A percentile compares a stretch with the other conserved stretches of the same genome.
Evolutionary conservation across 92 coral and sea anemone species (phyloP).

Genomic region (Anthopleura xanthogrammica): DNA sequence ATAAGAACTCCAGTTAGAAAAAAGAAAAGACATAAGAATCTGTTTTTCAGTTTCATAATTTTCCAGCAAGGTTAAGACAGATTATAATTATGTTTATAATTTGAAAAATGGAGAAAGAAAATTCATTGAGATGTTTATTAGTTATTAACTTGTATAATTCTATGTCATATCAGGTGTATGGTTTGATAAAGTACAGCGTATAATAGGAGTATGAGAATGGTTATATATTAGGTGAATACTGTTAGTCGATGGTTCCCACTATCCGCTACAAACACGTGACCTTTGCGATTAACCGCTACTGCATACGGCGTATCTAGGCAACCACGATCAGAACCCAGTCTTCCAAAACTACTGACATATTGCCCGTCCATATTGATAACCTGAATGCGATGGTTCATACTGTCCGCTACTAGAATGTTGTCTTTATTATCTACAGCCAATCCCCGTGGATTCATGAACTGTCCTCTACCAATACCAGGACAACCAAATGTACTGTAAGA

Average conservation of each 20-base stretch:
- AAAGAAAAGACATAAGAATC: no score
- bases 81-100: no score
- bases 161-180: no score
- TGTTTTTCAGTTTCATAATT: no score
- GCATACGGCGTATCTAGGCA: constrained; percentile 88
- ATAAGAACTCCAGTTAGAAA: no score
- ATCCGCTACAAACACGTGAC: constrained; percentile 89
- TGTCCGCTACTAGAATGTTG: constrained; percentile 80
- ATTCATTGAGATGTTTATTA: no score
- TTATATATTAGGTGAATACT: constrained; percentile 47
- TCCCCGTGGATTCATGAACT: constrained; percentile 77
- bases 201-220: background rate
- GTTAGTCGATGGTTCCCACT: constrained; percentile 86
- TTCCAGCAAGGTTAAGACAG: no score
- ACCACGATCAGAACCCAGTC: constrained; percentile 88
- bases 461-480: constrained; percentile 79
- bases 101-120: no score
- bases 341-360: constrained; percentile 75
- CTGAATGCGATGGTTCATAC: constrained; percentile 85
- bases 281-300: constrained; percentile 77
- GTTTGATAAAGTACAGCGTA: background rate
- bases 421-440: constrained; percentile 68
- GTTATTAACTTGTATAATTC: no score
- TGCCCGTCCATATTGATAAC: constrained; percentile 69
- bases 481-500: constrained; percentile 65